These are phyloP conservation scores for Cheumatopsyche charites DNA, from an alignment of 1,140 invertebrate species.

Conservation along the genomic window DNA sequence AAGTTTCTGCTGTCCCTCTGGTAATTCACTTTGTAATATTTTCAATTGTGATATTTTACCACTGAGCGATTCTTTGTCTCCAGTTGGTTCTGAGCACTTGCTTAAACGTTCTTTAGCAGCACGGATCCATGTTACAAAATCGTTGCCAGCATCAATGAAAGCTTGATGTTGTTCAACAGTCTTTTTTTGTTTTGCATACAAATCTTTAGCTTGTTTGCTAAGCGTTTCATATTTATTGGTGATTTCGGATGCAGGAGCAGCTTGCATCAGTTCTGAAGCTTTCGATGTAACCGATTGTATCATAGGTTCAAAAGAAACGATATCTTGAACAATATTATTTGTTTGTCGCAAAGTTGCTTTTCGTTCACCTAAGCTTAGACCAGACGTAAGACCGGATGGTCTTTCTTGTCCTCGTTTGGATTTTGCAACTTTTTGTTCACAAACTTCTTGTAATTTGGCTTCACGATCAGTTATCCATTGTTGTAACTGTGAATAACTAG, in stretches of 20 bases:
- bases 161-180: conserved; percentile 89
- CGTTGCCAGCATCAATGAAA: conserved; percentile 88
- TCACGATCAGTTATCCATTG: conserved; percentile 96
- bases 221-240: conserved; percentile 89
- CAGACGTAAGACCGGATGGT: conserved; percentile 72
- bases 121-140: conserved; percentile 91
- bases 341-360: conserved; percentile 89
- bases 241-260: conserved; percentile 85
- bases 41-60: conserved; percentile 86
- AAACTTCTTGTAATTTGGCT: conserved; percentile 91
- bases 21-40: conserved; percentile 79
- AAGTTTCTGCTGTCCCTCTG: conserved; percentile 81
- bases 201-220: conserved; percentile 85
- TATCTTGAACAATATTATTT: conserved; percentile 92
- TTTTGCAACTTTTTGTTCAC: conserved; percentile 83
- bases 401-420: conserved; percentile 72
- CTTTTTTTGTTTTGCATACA: conserved; percentile 90
- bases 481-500: conserved; percentile 86
- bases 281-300: conserved; percentile 91
- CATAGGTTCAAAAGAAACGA: conserved; percentile 94
- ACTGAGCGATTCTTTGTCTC: conserved; percentile 87
- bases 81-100: conserved; percentile 92
- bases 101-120: conserved; percentile 87
- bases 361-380: conserved; percentile 79
- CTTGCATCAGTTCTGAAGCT: conserved; percentile 86